Percentiles rank a stretch among this genome's conserved stretches.
phyloP scores from a whole-genome alignment of 2,113 vertebrate species.

The Rattus rattus region DNA sequence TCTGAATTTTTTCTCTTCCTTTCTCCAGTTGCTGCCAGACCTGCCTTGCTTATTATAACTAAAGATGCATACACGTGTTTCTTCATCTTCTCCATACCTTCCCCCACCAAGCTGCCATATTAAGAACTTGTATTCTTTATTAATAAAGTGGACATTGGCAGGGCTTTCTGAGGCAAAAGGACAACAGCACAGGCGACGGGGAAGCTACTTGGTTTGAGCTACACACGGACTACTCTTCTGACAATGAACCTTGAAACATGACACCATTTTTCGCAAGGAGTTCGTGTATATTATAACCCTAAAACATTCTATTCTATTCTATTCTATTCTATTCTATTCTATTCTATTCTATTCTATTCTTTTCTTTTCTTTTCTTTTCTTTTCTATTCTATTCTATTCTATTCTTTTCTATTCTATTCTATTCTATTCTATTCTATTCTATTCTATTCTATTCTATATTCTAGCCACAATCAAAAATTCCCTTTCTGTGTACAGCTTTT shows the following conservation, averaged over 20 bases:
- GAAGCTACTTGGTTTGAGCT: neutral
- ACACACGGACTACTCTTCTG: neutral
- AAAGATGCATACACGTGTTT: neutral
- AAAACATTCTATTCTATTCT: too few species aligned
- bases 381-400: too few species aligned
- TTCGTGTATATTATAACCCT: neutral
- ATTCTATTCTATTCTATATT: too few species aligned
- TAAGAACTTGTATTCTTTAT: neutral
- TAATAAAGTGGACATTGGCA: neutral
- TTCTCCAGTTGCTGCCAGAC: neutral
- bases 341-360: too few species aligned
- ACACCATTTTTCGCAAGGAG: neutral
- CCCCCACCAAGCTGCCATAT: neutral
- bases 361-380: too few species aligned
- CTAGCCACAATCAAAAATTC: neutral
- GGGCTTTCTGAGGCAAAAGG: neutral
- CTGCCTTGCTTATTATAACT: neutral
- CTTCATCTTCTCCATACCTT: neutral
- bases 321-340: too few species aligned
- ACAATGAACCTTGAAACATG: neutral
- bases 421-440: too few species aligned
- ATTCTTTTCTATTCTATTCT: too few species aligned
- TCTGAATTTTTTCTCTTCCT: neutral
- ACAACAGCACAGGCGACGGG: fast-evolving
- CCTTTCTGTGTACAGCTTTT: neutral